phyloP scores from a whole-genome alignment of 2,797 vertebrate species.

The Crypturellus tataupa region DNA sequence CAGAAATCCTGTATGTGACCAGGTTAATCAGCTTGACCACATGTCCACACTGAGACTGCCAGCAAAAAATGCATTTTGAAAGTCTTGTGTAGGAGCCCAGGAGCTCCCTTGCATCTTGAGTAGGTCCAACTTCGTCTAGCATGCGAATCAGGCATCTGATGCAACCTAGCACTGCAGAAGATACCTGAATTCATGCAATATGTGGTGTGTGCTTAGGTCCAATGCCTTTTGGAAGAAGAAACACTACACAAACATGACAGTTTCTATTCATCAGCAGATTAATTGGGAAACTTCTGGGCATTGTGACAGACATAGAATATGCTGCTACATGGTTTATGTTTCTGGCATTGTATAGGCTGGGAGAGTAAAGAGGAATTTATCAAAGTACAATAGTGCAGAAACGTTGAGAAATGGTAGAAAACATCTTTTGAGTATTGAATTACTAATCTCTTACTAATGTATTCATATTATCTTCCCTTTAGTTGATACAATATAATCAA shows the following conservation, averaged over 20 bases:
- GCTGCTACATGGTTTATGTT: neutral
- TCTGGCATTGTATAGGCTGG: neutral
- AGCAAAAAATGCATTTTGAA: neutral
- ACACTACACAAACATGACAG: fast-evolving
- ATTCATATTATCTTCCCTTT: neutral
- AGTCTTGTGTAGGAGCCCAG: neutral
- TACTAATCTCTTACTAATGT: neutral
- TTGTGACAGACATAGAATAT: neutral
- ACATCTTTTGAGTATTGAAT: neutral
- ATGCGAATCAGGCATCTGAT: neutral
- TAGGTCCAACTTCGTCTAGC: neutral
- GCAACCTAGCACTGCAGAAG: too few species aligned
- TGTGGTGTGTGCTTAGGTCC: fast-evolving
- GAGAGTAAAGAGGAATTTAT: neutral
- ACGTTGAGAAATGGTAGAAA: neutral
- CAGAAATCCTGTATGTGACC: neutral
- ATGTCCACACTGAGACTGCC: neutral
- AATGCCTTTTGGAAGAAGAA: fast-evolving
- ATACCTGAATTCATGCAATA: neutral
- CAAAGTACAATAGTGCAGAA: fast-evolving
- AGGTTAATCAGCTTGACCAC: neutral
- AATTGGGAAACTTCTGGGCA: neutral
- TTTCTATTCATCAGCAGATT: neutral
- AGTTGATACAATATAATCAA: slow-evolving; percentile 40
- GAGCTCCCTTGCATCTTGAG: too few species aligned